Percentiles rank a stretch among this genome's conserved stretches.
Conservation (phyloP, 2,888 invertebrate species). For the Blera fallax region DNA sequence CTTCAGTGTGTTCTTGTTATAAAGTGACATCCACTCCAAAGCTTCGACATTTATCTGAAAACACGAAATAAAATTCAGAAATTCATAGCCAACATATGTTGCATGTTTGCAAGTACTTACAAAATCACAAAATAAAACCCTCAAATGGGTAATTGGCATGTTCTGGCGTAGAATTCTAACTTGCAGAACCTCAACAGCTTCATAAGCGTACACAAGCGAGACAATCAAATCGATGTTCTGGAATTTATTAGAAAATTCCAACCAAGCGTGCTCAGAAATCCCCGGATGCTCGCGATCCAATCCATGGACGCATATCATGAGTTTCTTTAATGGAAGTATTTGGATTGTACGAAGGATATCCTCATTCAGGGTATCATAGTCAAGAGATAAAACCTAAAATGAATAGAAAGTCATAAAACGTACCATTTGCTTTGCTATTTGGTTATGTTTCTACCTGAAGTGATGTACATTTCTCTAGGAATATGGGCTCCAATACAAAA, state of each 20-base stretch:
- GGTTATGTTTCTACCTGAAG: conserved; percentile 82
- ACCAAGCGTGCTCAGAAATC: conserved; percentile 86
- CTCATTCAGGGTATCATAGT: conserved; percentile 80
- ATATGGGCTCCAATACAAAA: conserved; percentile 82
- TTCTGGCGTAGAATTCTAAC: conserved; percentile 85
- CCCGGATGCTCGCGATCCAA: conserved; percentile 85
- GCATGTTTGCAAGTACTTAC: conserved; percentile 80
- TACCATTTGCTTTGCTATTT: not conserved
- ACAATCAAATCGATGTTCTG: conserved; percentile 79
- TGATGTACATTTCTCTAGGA: conserved; percentile 84
- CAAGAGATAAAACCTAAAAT: conserved; percentile 78
- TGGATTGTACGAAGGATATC: conserved; percentile 79
- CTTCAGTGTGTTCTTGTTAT: conserved; percentile 79
- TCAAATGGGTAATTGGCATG: conserved; percentile 89
- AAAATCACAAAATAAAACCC: conserved; percentile 88
- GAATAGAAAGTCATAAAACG: not conserved
- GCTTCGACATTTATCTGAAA: conserved; percentile 80
- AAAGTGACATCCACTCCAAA: conserved; percentile 80
- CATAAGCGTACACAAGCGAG: conserved; percentile 85
- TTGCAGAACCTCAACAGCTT: conserved; percentile 85
- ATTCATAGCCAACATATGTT: not conserved
- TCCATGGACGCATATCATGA: conserved; percentile 88
- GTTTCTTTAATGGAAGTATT: conserved; percentile 83
- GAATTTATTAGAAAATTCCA: conserved; percentile 82
- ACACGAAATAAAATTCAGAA: not conserved